phyloP scores from a whole-genome alignment of 2,797 vertebrate species.

The Lophius americanus region DNA sequence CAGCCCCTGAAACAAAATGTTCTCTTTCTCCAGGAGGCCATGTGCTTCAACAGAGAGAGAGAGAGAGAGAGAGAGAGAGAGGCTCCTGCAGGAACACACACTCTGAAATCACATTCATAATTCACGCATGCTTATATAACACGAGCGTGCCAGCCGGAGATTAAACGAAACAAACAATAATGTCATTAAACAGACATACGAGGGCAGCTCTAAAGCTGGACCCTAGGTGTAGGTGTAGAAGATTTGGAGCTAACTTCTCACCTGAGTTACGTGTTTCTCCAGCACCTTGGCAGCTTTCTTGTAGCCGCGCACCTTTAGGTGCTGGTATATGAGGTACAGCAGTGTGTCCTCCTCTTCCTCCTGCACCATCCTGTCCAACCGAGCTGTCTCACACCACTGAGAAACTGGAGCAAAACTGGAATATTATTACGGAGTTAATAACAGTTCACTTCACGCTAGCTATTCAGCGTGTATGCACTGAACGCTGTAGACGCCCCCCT shows the following conservation, averaged over 20 bases:
- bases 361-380: conserved; percentile 48
- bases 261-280: conserved; percentile 69
- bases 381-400: neutral
- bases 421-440: conserved; percentile 23
- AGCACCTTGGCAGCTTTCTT: conserved; percentile 67
- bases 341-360: conserved; percentile 54
- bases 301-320: conserved; percentile 72
- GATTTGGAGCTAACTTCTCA: conserved; percentile 19
- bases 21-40: conserved; percentile 56
- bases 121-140: conserved; percentile 44
- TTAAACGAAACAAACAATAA: rapidly evolving
- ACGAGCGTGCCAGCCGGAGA: neutral
- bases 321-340: conserved; percentile 71
- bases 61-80: neutral
- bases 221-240: neutral
- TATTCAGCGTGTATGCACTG: conserved; percentile 33
- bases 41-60: conserved; percentile 8
- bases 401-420: rapidly evolving
- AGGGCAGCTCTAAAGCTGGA: rapidly evolving
- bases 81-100: neutral
- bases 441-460: conserved; percentile 38
- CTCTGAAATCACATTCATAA: conserved; percentile 16
- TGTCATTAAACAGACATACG: rapidly evolving
- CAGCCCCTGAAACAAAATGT: conserved; percentile 68
- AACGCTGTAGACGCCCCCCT: conserved; percentile 55